Conservation (phyloP, 2,888 invertebrate species). For the Lottia gigantea region DNA sequence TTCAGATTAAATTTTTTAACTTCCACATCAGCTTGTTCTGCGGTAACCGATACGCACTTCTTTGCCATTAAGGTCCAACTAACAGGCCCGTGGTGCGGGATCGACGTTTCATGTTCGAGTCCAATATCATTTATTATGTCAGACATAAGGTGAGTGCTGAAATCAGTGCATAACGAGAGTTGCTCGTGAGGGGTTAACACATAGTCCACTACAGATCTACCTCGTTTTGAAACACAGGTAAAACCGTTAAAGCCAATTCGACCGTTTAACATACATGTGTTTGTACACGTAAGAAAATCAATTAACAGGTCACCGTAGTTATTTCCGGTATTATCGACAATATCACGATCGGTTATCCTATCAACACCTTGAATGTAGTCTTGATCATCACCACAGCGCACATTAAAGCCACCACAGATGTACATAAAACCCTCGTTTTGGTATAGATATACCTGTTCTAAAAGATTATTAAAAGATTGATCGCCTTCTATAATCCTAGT, state of each 20-base stretch:
- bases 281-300: neutral
- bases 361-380: neutral
- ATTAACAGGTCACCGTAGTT: neutral
- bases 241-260: neutral
- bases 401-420: neutral
- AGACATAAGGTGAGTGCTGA: neutral
- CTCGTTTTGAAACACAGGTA: neutral
- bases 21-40: no score
- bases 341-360: neutral
- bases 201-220: neutral
- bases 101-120: neutral
- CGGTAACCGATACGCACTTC: no score
- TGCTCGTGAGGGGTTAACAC: neutral
- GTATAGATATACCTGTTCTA: neutral
- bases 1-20: no score
- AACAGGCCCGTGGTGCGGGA: neutral
- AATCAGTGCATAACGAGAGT: neutral
- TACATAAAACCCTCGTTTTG: neutral
- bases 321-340: neutral
- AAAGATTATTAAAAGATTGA: neutral
- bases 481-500: neutral
- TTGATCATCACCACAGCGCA: constrained; percentile 1
- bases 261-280: neutral
- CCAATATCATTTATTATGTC: neutral
- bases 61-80: neutral